Evolutionary conservation across 2,888 invertebrate genomes (phyloP), one percentile per base, ranked within the genome.

Genomic region (Ennomos quercinarius): DNA sequence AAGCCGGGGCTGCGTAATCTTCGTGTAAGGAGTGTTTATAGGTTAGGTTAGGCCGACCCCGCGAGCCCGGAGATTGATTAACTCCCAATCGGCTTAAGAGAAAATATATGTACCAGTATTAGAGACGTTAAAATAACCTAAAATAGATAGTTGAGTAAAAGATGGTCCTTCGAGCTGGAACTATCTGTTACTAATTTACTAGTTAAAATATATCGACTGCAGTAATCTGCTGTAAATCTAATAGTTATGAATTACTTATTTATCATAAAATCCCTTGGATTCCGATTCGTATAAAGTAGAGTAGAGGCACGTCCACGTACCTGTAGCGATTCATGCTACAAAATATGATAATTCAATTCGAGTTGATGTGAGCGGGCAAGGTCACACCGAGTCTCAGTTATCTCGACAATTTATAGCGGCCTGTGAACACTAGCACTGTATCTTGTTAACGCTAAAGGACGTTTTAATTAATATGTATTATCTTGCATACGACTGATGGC

Each of bases 301-400:
- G 4, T 5, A 37, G 39, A 40, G 17, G 27, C 27, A 6, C 27
- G 27, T 3, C 27, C 37, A 45, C 46, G 27, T 48, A 58, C 39
- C 11, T 41, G n/a, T 39, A 43, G 57, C 45, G 50, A 43, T 52
- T 56, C 42, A 49, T 27, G 52, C 54, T 57, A 39, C 48, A 53
- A 48, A 58, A 49, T 54, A 46, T 59, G 50, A 55, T 59, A 59
- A 59, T 63, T 56, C 38, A 63, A 63, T 67, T 61, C 55, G 61
- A 49, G 57, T 57, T 57, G 64, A 63, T 64, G 46, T 44, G 57
- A 63, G 35, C 58, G 60, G 52, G 57, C 67, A 71, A 68, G 68
- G 71, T 66, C 52, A 11, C 51, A 41, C 54, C 43, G 44, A 27
- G 55, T 36, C 38, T 38, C 50, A 35, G 44, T 55, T 52, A 12